Evolutionary conservation across 2,888 invertebrate species (phyloP).

Genomic region (Atrina japonica): DNA sequence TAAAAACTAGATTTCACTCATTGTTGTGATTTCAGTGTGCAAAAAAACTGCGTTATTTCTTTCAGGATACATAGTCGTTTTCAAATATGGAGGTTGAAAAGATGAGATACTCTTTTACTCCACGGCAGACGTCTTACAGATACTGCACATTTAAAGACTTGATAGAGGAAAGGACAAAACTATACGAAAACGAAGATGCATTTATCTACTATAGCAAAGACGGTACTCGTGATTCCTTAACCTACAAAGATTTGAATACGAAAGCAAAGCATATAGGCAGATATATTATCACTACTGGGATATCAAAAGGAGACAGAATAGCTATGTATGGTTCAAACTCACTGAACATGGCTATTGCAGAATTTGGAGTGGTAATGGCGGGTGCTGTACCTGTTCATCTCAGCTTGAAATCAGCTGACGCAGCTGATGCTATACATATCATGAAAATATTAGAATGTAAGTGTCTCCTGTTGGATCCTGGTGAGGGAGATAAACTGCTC

Average conservation of each 20-base stretch:
- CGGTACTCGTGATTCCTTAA: conserved; percentile 15
- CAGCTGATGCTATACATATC: conserved; percentile 14
- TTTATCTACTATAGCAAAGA: conserved; percentile 12
- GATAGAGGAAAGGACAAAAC: background rate
- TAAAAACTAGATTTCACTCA: too few species aligned
- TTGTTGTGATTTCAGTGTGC: too few species aligned
- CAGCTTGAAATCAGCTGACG: conserved; percentile 15
- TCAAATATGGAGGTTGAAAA: too few species aligned
- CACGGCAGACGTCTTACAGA: conserved; percentile 1
- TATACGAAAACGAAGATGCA: conserved; percentile 9
- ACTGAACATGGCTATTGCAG: conserved; percentile 21
- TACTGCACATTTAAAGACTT: conserved; percentile 13
- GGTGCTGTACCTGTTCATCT: conserved; percentile 29
- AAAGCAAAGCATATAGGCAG: conserved; percentile 12
- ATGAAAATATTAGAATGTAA: conserved; percentile 3
- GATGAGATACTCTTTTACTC: conserved; percentile 12
- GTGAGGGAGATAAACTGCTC: conserved; percentile 6
- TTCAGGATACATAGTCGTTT: too few species aligned
- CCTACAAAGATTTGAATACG: background rate
- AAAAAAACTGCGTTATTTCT: too few species aligned
- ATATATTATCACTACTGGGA: conserved; percentile 18
- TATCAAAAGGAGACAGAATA: conserved; percentile 23
- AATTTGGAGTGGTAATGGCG: conserved; percentile 24
- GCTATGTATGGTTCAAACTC: conserved; percentile 31
- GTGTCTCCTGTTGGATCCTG: conserved; percentile 13